Evolutionary conservation across 2,113 vertebrate genomes (phyloP).

Genomic region (Ariopsis seemanni): DNA sequence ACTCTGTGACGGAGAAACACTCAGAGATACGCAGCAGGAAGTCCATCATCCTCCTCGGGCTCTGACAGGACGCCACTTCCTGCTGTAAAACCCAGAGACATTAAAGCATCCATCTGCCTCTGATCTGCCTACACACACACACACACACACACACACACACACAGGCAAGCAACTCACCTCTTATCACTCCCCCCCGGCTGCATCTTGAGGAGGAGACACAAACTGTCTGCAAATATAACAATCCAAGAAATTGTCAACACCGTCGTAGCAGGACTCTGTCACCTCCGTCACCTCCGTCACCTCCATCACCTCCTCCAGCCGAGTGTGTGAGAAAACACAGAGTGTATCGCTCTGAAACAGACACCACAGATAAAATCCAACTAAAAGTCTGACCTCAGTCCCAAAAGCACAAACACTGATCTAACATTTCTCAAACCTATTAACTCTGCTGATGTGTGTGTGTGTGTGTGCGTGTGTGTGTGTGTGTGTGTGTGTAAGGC

Average conservation of each 20-base stretch:
- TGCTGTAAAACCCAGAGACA: conserved; percentile 49
- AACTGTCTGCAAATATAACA: conserved; percentile 56
- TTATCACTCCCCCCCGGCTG: conserved; percentile 45
- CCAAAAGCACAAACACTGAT: neutral
- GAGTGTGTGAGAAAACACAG: neutral
- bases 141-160: conserved; percentile 36
- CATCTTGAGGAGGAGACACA: conserved; percentile 49
- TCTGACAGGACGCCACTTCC: conserved; percentile 60
- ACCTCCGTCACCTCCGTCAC: neutral
- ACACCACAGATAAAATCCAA: neutral
- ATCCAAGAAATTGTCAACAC: conserved; percentile 55
- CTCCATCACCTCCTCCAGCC: neutral
- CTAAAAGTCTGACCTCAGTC: neutral
- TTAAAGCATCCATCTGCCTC: conserved; percentile 54
- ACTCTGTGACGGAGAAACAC: conserved; percentile 52
- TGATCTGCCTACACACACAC: conserved; percentile 35
- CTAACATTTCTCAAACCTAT: neutral
- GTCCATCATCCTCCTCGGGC: conserved; percentile 48
- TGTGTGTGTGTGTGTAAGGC: neutral
- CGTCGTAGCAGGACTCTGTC: neutral
- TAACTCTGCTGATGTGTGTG: neutral
- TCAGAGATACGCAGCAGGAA: conserved; percentile 45
- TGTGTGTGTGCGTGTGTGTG: neutral
- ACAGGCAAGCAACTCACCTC: conserved; percentile 28
- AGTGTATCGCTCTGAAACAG: neutral